Base-by-base conservation (phyloP, 2,797 vertebrate species). In the Semaprochilodus insignis region DNA sequence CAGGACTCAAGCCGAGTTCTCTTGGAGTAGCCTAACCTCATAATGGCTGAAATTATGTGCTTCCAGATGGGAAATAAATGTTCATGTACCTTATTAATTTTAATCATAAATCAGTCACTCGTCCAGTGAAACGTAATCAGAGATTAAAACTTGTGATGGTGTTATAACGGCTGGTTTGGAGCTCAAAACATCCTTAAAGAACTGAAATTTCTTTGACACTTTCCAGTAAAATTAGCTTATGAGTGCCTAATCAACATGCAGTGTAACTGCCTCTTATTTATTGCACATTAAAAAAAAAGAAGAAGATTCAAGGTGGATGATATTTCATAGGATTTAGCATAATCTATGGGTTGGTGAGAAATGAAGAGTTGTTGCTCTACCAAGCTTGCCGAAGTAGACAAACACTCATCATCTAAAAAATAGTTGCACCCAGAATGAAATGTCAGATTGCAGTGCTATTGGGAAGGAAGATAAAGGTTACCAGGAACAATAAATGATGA, bases 11-110 rank as follows among this genome's bases (percentile, higher is more conserved):
- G 65, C 65, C 40, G 34, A 11, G 19, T 19, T 36, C 36, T 70
- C 21, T 5, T 13, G 67, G 3, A 70, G 36, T 44, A 69, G n/a
- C 19, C 40, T 25, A 48, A 23, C 67, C 67, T 70, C 67, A n/a
- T 70, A 48, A 70, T 48, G 14, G 48, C n/a, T 69, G 34, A 21
- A 40, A 69, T 40, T 44, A 69, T n/a, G 17, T 44, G 21, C 66
- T 70, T 70, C 40, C 40, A 70, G 40, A 70, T 70, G 67, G 67
- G 67, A 15, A 70, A 70, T n/a, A 48, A 70, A 70, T 70, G 67
- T 48, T 48, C 36, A 70, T 23, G 34, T 67, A 44, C 67, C 67
- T 70, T 23, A 70, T 21, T 70, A 70, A n/a, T 21, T 48, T 40
- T n/a, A 70, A 21, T 48, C 21, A 48, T 70, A 44, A 70, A 69